Percentiles rank a stretch among this genome's conserved stretches.
These are phyloP conservation scores for Psophia crepitans DNA, from an alignment of 2,113 vertebrate species.

Conservation along the genomic window DNA sequence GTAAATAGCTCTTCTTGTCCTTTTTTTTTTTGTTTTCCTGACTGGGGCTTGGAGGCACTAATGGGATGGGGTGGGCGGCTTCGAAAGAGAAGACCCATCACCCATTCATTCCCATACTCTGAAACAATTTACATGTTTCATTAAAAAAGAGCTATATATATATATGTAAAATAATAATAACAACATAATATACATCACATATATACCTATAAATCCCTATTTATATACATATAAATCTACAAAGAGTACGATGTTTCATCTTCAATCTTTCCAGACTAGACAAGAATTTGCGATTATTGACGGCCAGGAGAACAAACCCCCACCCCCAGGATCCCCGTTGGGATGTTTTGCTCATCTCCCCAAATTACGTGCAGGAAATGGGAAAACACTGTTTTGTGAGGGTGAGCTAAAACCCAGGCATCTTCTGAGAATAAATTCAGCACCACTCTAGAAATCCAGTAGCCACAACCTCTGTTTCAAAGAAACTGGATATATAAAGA, in stretches of 20 bases:
- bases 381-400: not conserved
- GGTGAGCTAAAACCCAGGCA: not conserved
- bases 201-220: too few species aligned
- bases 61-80: not conserved
- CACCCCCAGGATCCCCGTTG: not conserved
- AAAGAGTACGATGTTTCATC: not conserved
- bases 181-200: too few species aligned
- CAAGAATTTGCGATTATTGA: not conserved
- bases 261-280: not conserved
- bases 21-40: accelerated
- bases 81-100: not conserved
- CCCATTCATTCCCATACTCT: not conserved
- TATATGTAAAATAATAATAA: too few species aligned
- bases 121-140: not conserved
- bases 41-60: accelerated
- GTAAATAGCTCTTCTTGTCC: not conserved
- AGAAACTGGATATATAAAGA: not conserved
- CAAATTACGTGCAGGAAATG: not conserved
- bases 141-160: not conserved
- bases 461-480: not conserved
- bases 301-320: not conserved
- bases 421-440: not conserved
- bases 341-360: not conserved
- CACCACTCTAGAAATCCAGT: not conserved
- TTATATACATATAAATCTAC: not conserved